phyloP scores from a whole-genome alignment of 1,140 invertebrate species.

The Spodoptera litura region DNA sequence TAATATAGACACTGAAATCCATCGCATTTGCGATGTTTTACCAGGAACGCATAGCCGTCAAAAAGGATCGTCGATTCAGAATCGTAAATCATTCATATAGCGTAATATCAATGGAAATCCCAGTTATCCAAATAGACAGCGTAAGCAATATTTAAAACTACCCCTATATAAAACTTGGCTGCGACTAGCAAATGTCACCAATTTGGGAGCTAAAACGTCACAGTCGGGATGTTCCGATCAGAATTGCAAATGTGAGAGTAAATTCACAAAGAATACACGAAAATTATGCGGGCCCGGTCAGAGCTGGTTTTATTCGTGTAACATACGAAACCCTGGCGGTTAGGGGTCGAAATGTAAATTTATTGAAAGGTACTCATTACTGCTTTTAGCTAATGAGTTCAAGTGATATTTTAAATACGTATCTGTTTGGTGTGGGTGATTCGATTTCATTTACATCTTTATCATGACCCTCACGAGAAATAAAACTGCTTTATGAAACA shows the following conservation, averaged over 20 bases:
- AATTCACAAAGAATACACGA: conserved; percentile 72
- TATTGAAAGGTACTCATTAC: conserved; percentile 43
- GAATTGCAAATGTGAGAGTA: conserved; percentile 71
- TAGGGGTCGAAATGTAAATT: conserved; percentile 49
- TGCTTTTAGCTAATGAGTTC: conserved; percentile 42
- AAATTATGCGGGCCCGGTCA: conserved; percentile 66
- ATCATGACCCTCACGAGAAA: not conserved
- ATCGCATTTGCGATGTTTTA: not conserved
- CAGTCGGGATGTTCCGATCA: conserved; percentile 54
- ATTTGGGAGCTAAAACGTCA: conserved; percentile 58
- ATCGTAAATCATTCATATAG: conserved; percentile 23
- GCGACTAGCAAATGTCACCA: conserved; percentile 52
- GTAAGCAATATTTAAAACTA: conserved; percentile 52
- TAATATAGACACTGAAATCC: not conserved
- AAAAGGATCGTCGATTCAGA: conserved; percentile 11
- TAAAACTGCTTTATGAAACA: not conserved
- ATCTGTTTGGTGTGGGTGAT: not conserved
- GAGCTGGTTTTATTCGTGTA: conserved; percentile 48
- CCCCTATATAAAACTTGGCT: conserved; percentile 41
- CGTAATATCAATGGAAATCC: conserved; percentile 36
- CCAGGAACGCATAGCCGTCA: conserved; percentile 21
- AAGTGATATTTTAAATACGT: conserved; percentile 29
- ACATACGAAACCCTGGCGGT: conserved; percentile 44
- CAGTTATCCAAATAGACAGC: conserved; percentile 24
- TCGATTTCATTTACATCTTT: conserved; percentile 16